Evolutionary conservation across 1,140 invertebrate species (phyloP).

Genomic region (fruit fly (Drosophila melanogaster)): Release_6_plus_ISO1_MT NC_004354.4:9521001-9521500

Average conservation of each 20-base stretch:
- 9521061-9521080: no score
- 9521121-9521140: conserved; percentile 1
- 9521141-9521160: neutral
- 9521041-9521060: conserved; percentile 28
- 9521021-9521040: conserved; percentile 58
- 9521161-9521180: conserved; percentile 27
- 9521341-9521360: conserved; percentile 26
- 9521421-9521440: conserved; percentile 63
- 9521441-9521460: conserved; percentile 25
- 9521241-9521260: conserved; percentile 29
- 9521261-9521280: conserved; percentile 21
- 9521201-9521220: conserved; percentile 9
- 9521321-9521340: conserved; percentile 25
- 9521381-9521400: conserved; percentile 65
- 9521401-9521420: conserved; percentile 64
- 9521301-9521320: neutral
- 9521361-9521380: conserved; percentile 47
- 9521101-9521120: conserved; percentile 1
- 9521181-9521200: conserved; percentile 27
- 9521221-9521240: conserved; percentile 48
- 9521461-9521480: conserved; percentile 1
- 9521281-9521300: conserved; percentile 33
- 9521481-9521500: neutral
- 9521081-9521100: no score
- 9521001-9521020: conserved; percentile 46